These are phyloP conservation scores for Mormyrops boulengeri DNA, from an alignment of 2,797 vertebrate genomes.

Conservation along the genomic window DNA sequence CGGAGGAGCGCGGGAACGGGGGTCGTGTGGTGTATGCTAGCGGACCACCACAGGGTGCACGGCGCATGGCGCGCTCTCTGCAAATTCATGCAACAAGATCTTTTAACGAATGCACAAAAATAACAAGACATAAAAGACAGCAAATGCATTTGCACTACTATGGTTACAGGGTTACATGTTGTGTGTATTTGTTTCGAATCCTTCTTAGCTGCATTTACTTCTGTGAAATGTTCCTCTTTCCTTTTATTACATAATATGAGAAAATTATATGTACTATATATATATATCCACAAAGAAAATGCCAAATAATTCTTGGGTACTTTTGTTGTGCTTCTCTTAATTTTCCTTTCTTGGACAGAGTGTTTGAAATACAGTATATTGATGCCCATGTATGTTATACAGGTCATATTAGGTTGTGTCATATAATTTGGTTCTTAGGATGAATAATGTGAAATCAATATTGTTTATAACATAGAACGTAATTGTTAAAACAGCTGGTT, in stretches of 20 bases:
- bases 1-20: background rate
- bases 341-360: background rate
- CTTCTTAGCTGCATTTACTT: background rate
- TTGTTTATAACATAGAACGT: background rate
- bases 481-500: background rate
- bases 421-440: background rate
- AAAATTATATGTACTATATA: background rate
- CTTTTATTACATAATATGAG: background rate
- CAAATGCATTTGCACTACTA: background rate
- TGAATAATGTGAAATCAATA: background rate
- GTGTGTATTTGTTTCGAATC: background rate
- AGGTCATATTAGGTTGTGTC: background rate
- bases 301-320: background rate
- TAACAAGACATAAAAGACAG: background rate
- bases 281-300: background rate
- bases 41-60: constrained; percentile 9
- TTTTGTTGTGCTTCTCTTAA: background rate
- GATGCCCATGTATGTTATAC: background rate
- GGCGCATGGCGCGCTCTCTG: background rate
- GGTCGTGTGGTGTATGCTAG: constrained; percentile 1
- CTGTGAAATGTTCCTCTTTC: background rate
- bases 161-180: background rate
- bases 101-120: background rate
- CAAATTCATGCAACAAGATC: constrained; percentile 6
- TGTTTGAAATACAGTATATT: background rate